Evolutionary conservation across 2,113 vertebrate species (phyloP), one percentile per base, ranked within the genome.

Genomic region (Empidonax alnorum): DNA sequence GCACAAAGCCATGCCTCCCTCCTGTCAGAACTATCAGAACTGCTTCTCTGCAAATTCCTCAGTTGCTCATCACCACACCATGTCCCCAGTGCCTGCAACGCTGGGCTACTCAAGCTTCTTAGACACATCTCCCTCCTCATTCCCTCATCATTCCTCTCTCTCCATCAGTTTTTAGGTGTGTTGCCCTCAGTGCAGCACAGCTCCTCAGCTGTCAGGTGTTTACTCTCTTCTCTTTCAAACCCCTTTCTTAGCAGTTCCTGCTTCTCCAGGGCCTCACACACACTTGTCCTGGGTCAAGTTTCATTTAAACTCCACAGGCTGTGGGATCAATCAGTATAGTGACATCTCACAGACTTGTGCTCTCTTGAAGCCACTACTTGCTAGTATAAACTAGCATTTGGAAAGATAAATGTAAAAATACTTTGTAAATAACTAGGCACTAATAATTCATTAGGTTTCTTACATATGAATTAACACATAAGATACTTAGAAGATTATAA

Each of bases 91-190:
- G 59, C 55, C 49, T 52, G 31, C 35, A 19, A 2, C 1, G 21
- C 58, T 9, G 31, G 61, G 50, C 23, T 87, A 50, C 44, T 55
- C 31, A 3, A 5, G 13, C 25, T 52, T 14, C n/a, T 72, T 7
- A 25, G 10, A 6, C 15, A 24, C 41, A 27, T 9, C 7, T 37
- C 33, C 5, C 67, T 61, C 39, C 46, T 66, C 35, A 4, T n/a
- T 37, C 24, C 22, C 33, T 44, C 0, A 0, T 10, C 0, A 0
- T 27, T 42, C 30, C 53, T 21, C 59, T 62, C 44, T 66, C 65
- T 47, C 63, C 76, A 46, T 12, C 37, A 41, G 25, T 42, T 67
- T 35, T 37, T 25, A 47, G 35, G 14, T 7, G 28, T 3, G 6
- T 3, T 58, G 42, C 9, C 31, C 47, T 31, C 0, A 0, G 24